Base-by-base conservation (phyloP, 1,140 invertebrate genomes). In the Condylostylus longicornis region DNA sequence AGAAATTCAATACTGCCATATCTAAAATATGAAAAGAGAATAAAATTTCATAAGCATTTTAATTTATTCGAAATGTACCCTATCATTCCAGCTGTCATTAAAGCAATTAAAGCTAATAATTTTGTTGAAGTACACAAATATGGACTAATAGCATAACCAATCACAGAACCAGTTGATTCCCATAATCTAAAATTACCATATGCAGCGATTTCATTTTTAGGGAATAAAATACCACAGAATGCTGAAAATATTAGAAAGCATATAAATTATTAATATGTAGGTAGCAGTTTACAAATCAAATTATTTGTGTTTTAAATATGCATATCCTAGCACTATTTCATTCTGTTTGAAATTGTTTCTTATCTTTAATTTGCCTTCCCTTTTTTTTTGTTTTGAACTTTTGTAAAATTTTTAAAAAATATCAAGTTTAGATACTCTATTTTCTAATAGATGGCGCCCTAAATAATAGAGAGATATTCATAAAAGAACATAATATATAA, bases 141-240 rank as follows among this genome's bases (percentile, higher is more conserved):
- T 3, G 82, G 77, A 27, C 75, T 83, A 15, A 77, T 73, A 5
- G 74, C 68, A 45, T 89, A 93, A 9, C 83, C 79, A 34, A 91
- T 70, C 6, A 90, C 82, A 32, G 88, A 86, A 27, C 90, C 90
- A 5, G 84, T 73, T 7, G 84, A 79, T 58, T 94, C 88, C 80
- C 89, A 88, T 22, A 95, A 63, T 10, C 88, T 73, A 58, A 91
- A 94, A 58, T 90, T 93, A 40, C 87, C 87, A 56, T 90, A 94
- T 0, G 87, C 86, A 2, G 89, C 81, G 54, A 94, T 89, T 54
- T 90, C 77, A 42, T 79, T 72, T 14, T 82, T 78, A 0, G 80
- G 76, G 51, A 91, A 93, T 10, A 91, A 64, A 25, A 90, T 81
- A 9, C 89, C 85, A 49, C 84, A 81, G n/a, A 89, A 69, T 35